Evolutionary conservation across 2,797 vertebrate species (phyloP).

Genomic region (Galagoides demidoff): DNA sequence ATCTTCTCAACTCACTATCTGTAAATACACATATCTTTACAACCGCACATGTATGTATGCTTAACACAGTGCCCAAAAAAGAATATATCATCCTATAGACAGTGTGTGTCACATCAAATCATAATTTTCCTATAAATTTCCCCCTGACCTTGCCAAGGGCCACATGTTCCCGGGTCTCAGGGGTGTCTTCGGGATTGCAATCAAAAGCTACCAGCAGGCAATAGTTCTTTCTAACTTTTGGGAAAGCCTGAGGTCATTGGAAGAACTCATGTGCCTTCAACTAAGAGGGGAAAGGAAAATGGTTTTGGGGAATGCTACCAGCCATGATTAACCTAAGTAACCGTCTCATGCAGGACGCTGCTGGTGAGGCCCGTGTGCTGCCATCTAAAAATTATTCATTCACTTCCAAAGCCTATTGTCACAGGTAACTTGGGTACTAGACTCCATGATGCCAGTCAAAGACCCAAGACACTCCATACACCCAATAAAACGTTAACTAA

Average conservation of each 20-base stretch:
- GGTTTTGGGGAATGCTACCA: neutral
- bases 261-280: neutral
- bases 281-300: neutral
- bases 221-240: neutral
- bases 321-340: no score
- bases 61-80: neutral
- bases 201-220: neutral
- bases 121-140: neutral
- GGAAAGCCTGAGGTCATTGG: neutral
- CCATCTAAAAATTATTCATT: no score
- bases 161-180: neutral
- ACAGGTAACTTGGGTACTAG: no score
- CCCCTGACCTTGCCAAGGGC: neutral
- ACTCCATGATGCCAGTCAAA: no score
- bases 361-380: no score
- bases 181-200: neutral
- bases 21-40: neutral
- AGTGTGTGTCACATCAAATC: neutral
- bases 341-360: no score
- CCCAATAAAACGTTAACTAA: no score
- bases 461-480: no score
- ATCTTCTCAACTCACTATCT: neutral
- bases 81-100: neutral
- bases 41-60: neutral
- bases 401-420: no score